Evolutionary conservation across 2,888 invertebrate species (phyloP), one percentile per base, ranked within the genome.

Genomic region (Conistra vaccinii): DNA sequence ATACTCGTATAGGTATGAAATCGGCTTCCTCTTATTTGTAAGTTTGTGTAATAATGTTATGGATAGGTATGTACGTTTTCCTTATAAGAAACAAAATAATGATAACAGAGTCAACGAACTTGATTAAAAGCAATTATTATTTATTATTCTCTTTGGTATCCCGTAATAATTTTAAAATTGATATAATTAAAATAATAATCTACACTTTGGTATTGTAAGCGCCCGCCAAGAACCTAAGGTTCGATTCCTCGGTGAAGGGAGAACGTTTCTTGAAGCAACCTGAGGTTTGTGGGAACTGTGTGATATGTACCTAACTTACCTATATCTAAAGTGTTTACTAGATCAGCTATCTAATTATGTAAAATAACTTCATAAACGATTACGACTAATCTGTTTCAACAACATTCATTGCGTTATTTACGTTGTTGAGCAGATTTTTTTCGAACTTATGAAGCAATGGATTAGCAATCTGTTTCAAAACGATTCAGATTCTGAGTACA

Each of bases 61-160:
- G 60, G 2, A 6, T 42, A 23, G 12, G 14, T 23, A 23, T 9
- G 14, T 60, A 23, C 0, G 17, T 69, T 80, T 81, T 75, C 82
- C 69, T 57, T 66, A 10, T 57, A 17, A 1, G n/a, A 10, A 45
- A 6, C 67, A 23, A 68, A 73, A 69, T 74, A 39, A 1, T 69
- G 76, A 81, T 80, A 69, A 69, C 23, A 61, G 55, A 26, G 79
- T 81, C 65, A 69, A 42, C 17, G 79, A 76, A 61, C 79, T 65
- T 61, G 3, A 29, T 48, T 68, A 20, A 12, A 45, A 23, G 32
- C 51, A 53, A 60, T 53, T 60, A 77, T 77, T 29, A 77, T 77
- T 39, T 29, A 48, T 12, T 29, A n/a, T 14, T 17, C 7, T 20
- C 17, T 10, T 20, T 55, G 48, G 3, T 74, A 9, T 66, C 17